Base-by-base conservation (phyloP, 2,888 invertebrate species). In the Microctonus brassicae region DNA sequence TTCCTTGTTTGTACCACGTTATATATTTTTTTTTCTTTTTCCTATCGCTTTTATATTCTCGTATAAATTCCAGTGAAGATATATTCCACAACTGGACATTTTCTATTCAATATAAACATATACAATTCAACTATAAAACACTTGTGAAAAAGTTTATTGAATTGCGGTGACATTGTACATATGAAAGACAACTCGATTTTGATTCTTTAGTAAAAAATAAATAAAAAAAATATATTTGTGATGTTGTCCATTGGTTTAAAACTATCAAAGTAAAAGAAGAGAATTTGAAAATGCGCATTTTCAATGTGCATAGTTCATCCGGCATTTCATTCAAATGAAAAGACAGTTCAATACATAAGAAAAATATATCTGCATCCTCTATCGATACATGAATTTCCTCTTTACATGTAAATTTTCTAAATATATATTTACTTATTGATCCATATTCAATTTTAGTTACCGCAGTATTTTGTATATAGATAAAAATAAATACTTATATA, bases 111-210 rank as follows among this genome's bases (percentile, higher is more conserved):
- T 47, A 20, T n/a, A 47, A 17, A n/a, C 17, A 47, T 47, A 47
- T 47, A 47, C 36, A 17, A 36, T 22, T 52, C 39, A 70, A 60
- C 65, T 62, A 71, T 71, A 71, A 71, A 71, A 71, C 57, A 71
- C 71, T 71, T 66, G 47, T 58, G 36, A 24, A 33, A 71, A 71
- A 71, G 61, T 71, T 71, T 71, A 39, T 24, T 34, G 22, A 66
- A 39, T 66, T 66, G 66, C 26, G 39, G 53, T 55, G 65, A 65
- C 65, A 36, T 34, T 65, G 53, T 55, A 55, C 47, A 47, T 47
- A 47, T 47, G 52, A 65, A 29, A 53, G 34, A 33, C 47, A 6
- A 47, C 65, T 65, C 53, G 65, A 65, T 65, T 39, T 52, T 52
- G 22, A 55, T 24, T 29, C 36, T 36, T 66, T 36, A 66, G 34